Evolutionary conservation across 1,140 invertebrate genomes (phyloP).

Genomic region (Papilio machaon): DNA sequence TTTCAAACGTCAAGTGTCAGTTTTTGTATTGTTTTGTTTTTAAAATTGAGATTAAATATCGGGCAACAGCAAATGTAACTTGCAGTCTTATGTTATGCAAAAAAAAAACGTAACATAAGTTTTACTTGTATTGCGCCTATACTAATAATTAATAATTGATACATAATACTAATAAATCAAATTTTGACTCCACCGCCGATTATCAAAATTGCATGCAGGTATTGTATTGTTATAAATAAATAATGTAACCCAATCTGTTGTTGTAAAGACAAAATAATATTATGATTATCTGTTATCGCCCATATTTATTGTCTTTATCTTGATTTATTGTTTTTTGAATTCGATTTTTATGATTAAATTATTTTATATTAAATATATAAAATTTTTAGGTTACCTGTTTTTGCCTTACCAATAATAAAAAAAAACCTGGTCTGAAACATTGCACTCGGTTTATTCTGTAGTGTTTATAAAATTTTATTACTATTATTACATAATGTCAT

Average conservation of each 20-base stretch:
- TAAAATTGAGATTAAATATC: no score
- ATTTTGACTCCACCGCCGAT: background rate
- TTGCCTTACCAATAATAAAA: no score
- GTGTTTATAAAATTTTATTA: background rate
- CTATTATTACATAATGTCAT: background rate
- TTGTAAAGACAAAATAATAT: background rate
- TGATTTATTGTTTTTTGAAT: constrained; percentile 7
- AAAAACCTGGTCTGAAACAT: background rate
- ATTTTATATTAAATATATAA: background rate
- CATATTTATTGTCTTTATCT: background rate
- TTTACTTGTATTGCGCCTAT: no score
- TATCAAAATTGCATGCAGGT: background rate
- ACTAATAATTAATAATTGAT: no score
- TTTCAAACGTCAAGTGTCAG: background rate
- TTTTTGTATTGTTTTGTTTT: no score
- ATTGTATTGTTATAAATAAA: background rate
- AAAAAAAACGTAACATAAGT: no score
- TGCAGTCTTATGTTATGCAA: no score
- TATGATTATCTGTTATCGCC: background rate
- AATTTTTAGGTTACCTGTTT: no score
- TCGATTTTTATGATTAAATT: background rate
- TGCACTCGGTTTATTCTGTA: background rate
- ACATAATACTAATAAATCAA: background rate
- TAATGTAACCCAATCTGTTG: background rate
- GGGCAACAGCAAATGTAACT: no score